These are phyloP conservation scores for Biston stratarius DNA, from an alignment of 2,888 invertebrate species.

Conservation along the genomic window DNA sequence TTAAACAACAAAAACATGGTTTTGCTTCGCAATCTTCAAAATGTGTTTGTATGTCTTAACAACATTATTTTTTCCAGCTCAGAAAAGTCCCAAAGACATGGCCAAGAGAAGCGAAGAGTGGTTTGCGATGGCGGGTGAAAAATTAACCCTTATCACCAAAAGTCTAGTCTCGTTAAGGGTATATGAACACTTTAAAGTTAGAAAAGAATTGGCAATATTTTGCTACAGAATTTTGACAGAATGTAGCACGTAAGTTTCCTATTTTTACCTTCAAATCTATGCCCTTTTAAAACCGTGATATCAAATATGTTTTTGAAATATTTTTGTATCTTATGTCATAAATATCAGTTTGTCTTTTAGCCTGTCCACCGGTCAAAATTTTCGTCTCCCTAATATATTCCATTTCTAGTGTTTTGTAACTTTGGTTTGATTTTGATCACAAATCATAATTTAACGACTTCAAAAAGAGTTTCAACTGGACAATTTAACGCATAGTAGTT, in stretches of 20 bases:
- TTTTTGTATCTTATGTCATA: not conserved
- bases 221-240: constrained; percentile 86
- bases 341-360: not conserved
- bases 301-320: too few relatives aligned
- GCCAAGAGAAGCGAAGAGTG: constrained; percentile 81
- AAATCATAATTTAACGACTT: too few relatives aligned
- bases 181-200: constrained; percentile 87
- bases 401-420: too few relatives aligned
- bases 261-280: too few relatives aligned
- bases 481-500: too few relatives aligned
- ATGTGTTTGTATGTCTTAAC: not conserved
- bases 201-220: constrained; percentile 87
- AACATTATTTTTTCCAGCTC: constrained; percentile 48
- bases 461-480: too few relatives aligned
- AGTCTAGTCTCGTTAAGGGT: constrained; percentile 84
- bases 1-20: not conserved
- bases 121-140: constrained; percentile 86
- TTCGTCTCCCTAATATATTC: too few relatives aligned
- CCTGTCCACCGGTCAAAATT: too few relatives aligned
- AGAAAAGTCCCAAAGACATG: constrained; percentile 55
- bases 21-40: not conserved
- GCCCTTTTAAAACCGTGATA: too few relatives aligned
- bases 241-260: constrained; percentile 84
- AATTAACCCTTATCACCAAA: constrained; percentile 80
- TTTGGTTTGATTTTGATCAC: too few relatives aligned